Conservation (phyloP, 1,140 invertebrate genomes). For the Hesperophylax magnus region DNA sequence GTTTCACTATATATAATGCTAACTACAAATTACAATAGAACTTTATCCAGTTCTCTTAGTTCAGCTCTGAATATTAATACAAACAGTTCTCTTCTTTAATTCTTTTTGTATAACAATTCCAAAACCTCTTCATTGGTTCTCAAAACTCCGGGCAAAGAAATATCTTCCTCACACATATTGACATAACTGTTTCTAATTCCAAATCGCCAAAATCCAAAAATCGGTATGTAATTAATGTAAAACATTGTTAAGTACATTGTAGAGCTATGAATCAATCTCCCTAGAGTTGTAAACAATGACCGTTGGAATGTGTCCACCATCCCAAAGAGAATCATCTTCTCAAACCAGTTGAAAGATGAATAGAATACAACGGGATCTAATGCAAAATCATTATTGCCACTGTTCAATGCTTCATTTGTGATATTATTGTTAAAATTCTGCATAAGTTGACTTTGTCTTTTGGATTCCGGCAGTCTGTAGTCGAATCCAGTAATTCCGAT, state of each 20-base stretch:
- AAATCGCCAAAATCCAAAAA: slow-evolving; percentile 64
- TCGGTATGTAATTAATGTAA: slow-evolving; percentile 59
- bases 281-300: slow-evolving; percentile 47
- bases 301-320: slow-evolving; percentile 9
- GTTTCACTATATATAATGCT: too few relatives aligned
- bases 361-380: slow-evolving; percentile 7
- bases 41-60: too few relatives aligned
- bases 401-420: not conserved
- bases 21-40: too few relatives aligned
- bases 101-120: not conserved
- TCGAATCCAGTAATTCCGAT: slow-evolving; percentile 64
- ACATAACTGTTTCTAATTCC: slow-evolving; percentile 61
- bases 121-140: slow-evolving; percentile 39
- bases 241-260: slow-evolving; percentile 7
- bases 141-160: slow-evolving; percentile 54
- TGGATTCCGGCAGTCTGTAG: not conserved
- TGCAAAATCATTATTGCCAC: not conserved
- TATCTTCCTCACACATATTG: slow-evolving; percentile 63
- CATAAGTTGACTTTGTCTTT: not conserved
- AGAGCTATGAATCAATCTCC: not conserved
- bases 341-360: slow-evolving; percentile 26
- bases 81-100: too few relatives aligned
- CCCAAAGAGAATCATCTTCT: slow-evolving; percentile 13
- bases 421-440: too few relatives aligned
- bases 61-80: too few relatives aligned